These are phyloP conservation scores for Hesperophylax magnus DNA, from an alignment of 1,140 invertebrate genomes.

Conservation along the genomic window DNA sequence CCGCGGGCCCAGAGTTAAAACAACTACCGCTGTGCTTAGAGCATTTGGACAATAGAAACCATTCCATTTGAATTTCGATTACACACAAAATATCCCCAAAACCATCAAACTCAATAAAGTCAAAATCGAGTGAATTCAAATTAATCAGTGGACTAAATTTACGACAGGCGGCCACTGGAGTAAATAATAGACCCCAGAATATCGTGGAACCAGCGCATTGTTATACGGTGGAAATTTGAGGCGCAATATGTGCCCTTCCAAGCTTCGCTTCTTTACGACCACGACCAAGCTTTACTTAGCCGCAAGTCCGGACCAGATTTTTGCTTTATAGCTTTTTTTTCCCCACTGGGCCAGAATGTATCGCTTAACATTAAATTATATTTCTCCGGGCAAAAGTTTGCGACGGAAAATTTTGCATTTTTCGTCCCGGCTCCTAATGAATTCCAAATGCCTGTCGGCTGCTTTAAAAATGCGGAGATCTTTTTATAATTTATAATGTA, in stretches of 20 bases:
- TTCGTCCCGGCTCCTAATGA: background rate
- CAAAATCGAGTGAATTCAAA: too few species aligned
- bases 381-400: background rate
- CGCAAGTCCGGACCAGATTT: too few species aligned
- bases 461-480: background rate
- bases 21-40: too few species aligned
- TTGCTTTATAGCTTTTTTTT: background rate
- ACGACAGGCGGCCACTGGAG: background rate
- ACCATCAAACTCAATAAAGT: too few species aligned
- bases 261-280: background rate
- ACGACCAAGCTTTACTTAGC: background rate
- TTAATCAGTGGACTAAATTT: background rate
- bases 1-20: too few species aligned
- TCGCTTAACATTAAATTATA: background rate
- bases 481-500: too few species aligned
- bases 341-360: background rate
- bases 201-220: background rate
- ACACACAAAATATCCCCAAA: too few species aligned
- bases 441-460: conserved; percentile 14
- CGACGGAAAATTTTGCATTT: conserved; percentile 20
- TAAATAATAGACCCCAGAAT: background rate
- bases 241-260: background rate
- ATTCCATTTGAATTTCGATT: too few species aligned
- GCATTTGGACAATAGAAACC: too few species aligned
- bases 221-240: background rate